A percentile compares a stretch with the other conserved stretches of the same genome.
Conservation (phyloP, 2,113 vertebrate species). For the Gallinago jamesoni region DNA sequence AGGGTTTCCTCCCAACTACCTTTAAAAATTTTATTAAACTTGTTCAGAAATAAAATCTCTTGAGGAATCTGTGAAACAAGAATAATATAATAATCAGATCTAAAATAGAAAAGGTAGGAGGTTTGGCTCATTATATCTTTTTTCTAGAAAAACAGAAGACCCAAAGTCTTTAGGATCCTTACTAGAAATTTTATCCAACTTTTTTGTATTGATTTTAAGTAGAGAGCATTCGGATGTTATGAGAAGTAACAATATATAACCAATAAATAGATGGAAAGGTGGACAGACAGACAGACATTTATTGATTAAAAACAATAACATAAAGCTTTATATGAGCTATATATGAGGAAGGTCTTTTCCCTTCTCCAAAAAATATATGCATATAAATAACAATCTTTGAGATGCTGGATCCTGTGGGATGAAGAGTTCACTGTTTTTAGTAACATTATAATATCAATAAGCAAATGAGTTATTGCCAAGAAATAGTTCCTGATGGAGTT, state of each 20-base stretch:
- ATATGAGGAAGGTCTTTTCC: not conserved
- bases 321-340: not conserved
- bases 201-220: not conserved
- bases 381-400: not conserved
- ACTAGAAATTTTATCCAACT: not conserved
- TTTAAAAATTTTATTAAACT: not conserved
- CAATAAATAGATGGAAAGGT: not conserved
- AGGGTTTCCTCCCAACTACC: not conserved
- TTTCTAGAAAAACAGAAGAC: not conserved
- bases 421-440: not conserved
- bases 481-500: not conserved
- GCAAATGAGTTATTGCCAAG: not conserved
- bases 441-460: not conserved
- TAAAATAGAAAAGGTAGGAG: not conserved
- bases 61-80: not conserved
- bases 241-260: not conserved
- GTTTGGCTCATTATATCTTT: fast-evolving
- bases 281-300: not conserved
- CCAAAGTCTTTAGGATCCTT: not conserved
- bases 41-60: not conserved
- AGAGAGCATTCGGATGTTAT: not conserved
- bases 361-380: not conserved
- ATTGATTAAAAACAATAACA: not conserved
- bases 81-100: not conserved
- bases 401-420: not conserved